A percentile compares a stretch with the other conserved stretches of the same genome.
phyloP scores from a whole-genome alignment of 30 jellyfish, hydroid and myxozoan species.

The Rhopilema esculentum region DNA sequence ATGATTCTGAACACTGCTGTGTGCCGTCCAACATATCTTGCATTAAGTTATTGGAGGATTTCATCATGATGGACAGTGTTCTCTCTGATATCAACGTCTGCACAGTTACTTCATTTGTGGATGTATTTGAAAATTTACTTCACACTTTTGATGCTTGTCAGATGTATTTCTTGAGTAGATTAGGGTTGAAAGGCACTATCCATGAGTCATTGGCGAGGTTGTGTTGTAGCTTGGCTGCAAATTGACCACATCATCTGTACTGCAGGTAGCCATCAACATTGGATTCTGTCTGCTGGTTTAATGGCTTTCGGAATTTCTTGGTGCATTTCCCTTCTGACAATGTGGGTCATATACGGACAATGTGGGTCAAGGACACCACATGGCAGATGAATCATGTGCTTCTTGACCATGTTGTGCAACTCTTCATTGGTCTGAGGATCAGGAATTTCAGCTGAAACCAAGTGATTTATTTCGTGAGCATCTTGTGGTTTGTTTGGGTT shows the following conservation, averaged over 20 bases:
- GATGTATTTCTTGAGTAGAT: too few species aligned
- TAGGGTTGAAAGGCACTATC: too few species aligned
- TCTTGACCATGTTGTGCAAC: conserved; percentile 41
- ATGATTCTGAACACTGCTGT: too few species aligned
- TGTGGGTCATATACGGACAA: too few species aligned
- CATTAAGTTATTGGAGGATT: too few species aligned
- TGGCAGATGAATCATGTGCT: conserved; percentile 82
- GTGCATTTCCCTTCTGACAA: conserved; percentile 77
- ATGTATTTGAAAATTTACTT: too few species aligned
- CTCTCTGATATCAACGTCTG: conserved; percentile 49
- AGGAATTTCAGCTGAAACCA: too few species aligned
- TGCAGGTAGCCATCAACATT: conserved; percentile 69
- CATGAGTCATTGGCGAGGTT: too few species aligned
- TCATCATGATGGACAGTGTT: conserved; percentile 42
- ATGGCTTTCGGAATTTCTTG: conserved; percentile 44
- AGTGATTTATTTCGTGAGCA: too few species aligned
- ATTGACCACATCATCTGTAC: conserved; percentile 48
- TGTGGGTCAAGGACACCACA: conserved; percentile 75
- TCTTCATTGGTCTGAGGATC: conserved; percentile 53
- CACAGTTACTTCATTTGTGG: too few species aligned
- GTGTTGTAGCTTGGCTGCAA: not conserved
- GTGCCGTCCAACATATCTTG: too few species aligned
- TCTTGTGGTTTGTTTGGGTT: conserved; percentile 81
- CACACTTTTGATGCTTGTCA: too few species aligned
- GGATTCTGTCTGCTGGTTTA: conserved; percentile 1